These are phyloP conservation scores for Meandrina meandrites DNA, from an alignment of 92 coral and sea anemone genomes.

Conservation along the genomic window DNA sequence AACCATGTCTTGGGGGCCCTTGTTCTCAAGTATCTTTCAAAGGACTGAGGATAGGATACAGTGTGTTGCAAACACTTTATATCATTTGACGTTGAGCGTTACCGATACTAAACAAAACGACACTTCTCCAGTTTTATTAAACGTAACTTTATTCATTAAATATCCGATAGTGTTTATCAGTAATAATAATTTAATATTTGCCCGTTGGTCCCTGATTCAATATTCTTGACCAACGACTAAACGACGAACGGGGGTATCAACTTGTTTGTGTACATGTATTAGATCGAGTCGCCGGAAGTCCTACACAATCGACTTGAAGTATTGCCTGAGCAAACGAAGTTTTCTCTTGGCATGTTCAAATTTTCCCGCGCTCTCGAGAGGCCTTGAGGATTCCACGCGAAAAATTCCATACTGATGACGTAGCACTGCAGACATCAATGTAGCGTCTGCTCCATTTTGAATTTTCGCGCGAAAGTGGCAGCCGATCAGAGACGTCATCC, in stretches of 20 bases:
- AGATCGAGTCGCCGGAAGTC: constrained; percentile 12
- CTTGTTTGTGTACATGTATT: constrained; percentile 12
- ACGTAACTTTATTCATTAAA: constrained; percentile 49
- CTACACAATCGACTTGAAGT: constrained; percentile 18
- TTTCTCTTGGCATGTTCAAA: not conserved
- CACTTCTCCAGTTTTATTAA: not conserved
- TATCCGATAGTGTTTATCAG: constrained; percentile 37
- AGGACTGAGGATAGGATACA: too few relatives aligned
- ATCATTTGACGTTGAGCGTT: too few relatives aligned
- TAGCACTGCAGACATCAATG: not conserved
- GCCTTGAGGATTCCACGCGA: not conserved
- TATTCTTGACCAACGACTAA: constrained; percentile 36
- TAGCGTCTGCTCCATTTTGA: not conserved
- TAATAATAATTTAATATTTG: constrained; percentile 42
- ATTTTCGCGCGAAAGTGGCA: not conserved
- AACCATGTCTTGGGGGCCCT: too few relatives aligned
- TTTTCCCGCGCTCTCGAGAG: not conserved
- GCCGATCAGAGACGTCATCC: not conserved
- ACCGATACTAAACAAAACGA: not conserved
- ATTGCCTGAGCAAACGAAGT: not conserved
- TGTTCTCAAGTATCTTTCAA: too few relatives aligned
- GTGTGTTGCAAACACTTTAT: too few relatives aligned
- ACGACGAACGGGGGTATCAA: constrained; percentile 37
- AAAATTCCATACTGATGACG: not conserved
- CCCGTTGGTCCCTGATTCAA: constrained; percentile 27